Evolutionary conservation across 2,113 vertebrate genomes (phyloP).

Genomic region (Corythornis cristatus): DNA sequence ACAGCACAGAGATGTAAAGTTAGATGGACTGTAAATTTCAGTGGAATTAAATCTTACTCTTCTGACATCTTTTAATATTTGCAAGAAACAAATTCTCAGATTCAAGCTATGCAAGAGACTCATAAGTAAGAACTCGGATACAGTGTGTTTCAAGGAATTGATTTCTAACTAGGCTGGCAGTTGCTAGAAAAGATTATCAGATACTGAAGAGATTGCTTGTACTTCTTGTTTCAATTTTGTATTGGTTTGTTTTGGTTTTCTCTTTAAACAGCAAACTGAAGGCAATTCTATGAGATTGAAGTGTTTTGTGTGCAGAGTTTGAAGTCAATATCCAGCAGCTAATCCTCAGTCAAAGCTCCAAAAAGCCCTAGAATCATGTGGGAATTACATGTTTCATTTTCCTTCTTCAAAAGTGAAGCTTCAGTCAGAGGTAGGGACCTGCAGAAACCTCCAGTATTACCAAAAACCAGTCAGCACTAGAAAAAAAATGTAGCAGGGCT

Average conservation of each 20-base stretch:
- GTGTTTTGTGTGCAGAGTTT: not conserved
- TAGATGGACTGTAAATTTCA: not conserved
- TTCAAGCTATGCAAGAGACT: not conserved
- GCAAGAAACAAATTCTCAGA: not conserved
- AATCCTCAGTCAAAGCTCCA: not conserved
- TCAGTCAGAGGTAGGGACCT: not conserved
- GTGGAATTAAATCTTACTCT: not conserved
- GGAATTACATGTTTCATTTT: not conserved
- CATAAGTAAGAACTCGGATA: not conserved
- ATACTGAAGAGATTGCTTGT: not conserved
- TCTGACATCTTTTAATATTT: not conserved
- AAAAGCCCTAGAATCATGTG: not conserved
- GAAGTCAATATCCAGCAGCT: not conserved
- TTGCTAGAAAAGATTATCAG: not conserved
- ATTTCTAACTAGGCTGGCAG: not conserved
- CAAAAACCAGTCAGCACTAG: not conserved
- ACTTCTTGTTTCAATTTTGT: not conserved
- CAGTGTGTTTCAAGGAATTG: not conserved
- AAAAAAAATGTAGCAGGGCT: not conserved
- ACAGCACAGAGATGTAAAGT: not conserved
- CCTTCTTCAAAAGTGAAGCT: not conserved
- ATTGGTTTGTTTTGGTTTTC: too few species aligned
- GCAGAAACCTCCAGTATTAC: not conserved
- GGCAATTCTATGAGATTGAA: not conserved
- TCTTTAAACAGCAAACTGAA: not conserved